Conservation (phyloP, 2,797 vertebrate species). For the Orientallactaga sibirica region DNA sequence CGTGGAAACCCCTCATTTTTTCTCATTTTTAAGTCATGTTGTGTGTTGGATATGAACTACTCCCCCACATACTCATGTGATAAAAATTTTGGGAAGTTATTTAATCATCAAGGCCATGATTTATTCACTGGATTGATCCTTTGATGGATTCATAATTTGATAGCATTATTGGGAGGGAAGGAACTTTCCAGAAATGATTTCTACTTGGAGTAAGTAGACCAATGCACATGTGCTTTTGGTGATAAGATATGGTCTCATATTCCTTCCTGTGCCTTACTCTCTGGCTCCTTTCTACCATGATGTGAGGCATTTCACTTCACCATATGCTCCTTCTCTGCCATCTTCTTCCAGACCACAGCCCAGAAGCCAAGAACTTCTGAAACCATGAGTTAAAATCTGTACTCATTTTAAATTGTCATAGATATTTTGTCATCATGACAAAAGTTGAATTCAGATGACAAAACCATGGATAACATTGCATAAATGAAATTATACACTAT, state of each 20-base stretch:
- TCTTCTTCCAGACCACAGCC: not conserved
- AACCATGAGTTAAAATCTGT: too few species aligned
- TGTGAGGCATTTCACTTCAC: not conserved
- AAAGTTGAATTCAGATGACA: not conserved
- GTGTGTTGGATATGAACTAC: not conserved
- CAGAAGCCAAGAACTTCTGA: not conserved
- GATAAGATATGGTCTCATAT: not conserved
- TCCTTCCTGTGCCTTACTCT: not conserved
- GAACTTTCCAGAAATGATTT: not conserved
- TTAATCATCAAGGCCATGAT: not conserved
- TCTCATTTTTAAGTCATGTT: not conserved
- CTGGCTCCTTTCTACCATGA: not conserved
- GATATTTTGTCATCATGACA: not conserved
- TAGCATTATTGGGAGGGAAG: not conserved
- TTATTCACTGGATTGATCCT: not conserved
- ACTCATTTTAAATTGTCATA: not conserved
- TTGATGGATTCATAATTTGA: not conserved
- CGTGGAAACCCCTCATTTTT: not conserved
- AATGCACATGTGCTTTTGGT: not conserved
- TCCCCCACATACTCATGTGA: not conserved
- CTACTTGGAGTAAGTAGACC: not conserved
- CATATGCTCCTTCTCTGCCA: not conserved
- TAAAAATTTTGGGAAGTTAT: not conserved
- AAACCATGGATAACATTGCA: not conserved
- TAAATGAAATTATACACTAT: not conserved